phyloP scores from a whole-genome alignment of 2,113 vertebrate genomes.

The Gyps fulvus region DNA sequence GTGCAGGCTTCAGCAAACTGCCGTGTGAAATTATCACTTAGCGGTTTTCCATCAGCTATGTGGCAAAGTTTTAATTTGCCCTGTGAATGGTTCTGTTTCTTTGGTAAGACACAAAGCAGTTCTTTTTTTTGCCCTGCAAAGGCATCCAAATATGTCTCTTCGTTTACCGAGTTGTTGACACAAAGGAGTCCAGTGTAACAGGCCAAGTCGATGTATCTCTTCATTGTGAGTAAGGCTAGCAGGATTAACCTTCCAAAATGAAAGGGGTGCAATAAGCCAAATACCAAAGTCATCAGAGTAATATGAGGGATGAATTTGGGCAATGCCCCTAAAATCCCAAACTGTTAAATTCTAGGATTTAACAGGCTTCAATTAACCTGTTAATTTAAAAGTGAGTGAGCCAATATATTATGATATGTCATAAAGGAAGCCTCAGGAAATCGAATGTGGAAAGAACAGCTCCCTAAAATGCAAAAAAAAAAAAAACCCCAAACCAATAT shows the following conservation, averaged over 20 bases:
- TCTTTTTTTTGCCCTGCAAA: background rate
- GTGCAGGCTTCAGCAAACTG: background rate
- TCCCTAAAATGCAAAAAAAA: background rate
- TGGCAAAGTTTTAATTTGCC: background rate
- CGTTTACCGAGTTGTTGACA: background rate
- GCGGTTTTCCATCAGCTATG: background rate
- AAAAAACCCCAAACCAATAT: background rate
- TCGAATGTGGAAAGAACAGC: background rate
- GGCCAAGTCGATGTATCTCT: background rate
- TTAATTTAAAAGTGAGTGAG: background rate
- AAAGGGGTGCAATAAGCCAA: slow-evolving; percentile 18
- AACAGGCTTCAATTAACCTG: background rate
- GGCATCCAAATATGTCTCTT: background rate
- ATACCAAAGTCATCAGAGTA: background rate
- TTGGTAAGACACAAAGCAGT: background rate
- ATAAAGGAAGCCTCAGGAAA: background rate
- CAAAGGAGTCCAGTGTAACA: background rate
- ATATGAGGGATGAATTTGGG: background rate
- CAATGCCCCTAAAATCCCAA: background rate
- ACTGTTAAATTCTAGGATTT: background rate
- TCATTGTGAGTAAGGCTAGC: background rate
- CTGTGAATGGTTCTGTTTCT: background rate
- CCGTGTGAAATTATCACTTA: background rate
- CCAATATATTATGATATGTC: background rate
- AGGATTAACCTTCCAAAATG: slow-evolving; percentile 29